These are phyloP conservation scores for Andricus quercusramuli DNA, from an alignment of 2,888 invertebrate genomes.

Conservation along the genomic window DNA sequence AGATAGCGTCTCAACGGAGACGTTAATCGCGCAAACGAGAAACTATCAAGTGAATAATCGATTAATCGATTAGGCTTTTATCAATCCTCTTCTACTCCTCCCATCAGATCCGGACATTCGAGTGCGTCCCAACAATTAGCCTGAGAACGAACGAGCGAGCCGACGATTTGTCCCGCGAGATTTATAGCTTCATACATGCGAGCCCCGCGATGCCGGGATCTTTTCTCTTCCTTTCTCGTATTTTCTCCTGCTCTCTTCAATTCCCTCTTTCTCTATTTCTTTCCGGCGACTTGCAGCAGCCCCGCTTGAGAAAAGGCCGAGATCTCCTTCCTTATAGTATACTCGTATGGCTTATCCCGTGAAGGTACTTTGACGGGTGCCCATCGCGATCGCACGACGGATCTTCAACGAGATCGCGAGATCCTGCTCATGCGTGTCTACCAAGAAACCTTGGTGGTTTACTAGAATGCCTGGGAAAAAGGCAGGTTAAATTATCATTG, in stretches of 20 bases:
- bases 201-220: conserved; percentile 43
- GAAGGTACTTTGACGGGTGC: conserved; percentile 24
- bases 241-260: conserved; percentile 25
- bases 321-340: conserved; percentile 25
- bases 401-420: conserved; percentile 60
- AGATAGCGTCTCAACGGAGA: conserved; percentile 38
- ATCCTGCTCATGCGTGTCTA: conserved; percentile 53
- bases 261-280: conserved; percentile 29
- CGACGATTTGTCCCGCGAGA: conserved; percentile 71
- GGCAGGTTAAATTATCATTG: conserved; percentile 47
- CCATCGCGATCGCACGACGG: conserved; percentile 42
- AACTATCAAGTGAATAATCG: conserved; percentile 61
- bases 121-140: conserved; percentile 71
- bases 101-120: conserved; percentile 58
- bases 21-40: conserved; percentile 44
- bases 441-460: conserved; percentile 52
- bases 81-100: conserved; percentile 28
- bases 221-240: conserved; percentile 38
- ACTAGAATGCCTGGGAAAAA: conserved; percentile 61
- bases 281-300: conserved; percentile 2
- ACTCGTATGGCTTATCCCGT: neutral
- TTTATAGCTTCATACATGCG: conserved; percentile 72
- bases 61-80: conserved; percentile 65
- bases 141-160: conserved; percentile 68
- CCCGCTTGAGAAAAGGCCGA: conserved; percentile 13